Evolutionary conservation across 2,113 vertebrate genomes (phyloP), one percentile per base, ranked within the genome.

Genomic region (Dicrurus megarhynchus): DNA sequence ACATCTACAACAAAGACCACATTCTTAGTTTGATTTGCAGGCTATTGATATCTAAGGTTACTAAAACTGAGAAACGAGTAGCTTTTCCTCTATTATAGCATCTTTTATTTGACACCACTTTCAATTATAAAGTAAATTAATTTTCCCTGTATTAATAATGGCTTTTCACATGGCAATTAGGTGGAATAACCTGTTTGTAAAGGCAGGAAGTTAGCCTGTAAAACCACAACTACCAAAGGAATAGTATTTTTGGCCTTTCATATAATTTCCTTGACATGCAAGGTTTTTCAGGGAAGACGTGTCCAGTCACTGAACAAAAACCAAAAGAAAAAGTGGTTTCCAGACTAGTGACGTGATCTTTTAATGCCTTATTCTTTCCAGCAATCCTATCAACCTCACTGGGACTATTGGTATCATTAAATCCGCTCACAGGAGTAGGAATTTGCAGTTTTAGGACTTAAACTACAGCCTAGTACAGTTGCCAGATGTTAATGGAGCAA

Each of bases 221-320:
- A 93, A 90, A 90, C 92, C 76, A 11, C 88, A 92, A 90, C 59
- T 64, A 86, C 55, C 87, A 86, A 59, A 92, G 88, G 87, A 96
- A 59, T 89, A 91, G 33, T 93, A 86, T 28, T 88, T 90, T 84
- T 88, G 46, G 50, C 42, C 60, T 88, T 94, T 78, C 56, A 27
- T 84, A 56, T 86, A 70, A 93, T 74, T 92, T 96, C 44, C 37
- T 47, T 90, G 78, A 93, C 19, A 3, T 32, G 30, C 52, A 84
- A 93, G 35, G 27, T 35, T 96, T 88, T 92, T 76, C 63, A 79
- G 20, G 22, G 79, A 88, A 90, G 82, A 84, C 1, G 0, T 88
- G 68, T 52, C 52, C 75, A 84, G 35, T 44, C 20, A 20, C 33
- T 60, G 59, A 96, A 93, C 27, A 81, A 77, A 92, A 84, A 83